phyloP scores from a whole-genome alignment of 1,140 invertebrate species.

The Homalodisca vitripennis region DNA sequence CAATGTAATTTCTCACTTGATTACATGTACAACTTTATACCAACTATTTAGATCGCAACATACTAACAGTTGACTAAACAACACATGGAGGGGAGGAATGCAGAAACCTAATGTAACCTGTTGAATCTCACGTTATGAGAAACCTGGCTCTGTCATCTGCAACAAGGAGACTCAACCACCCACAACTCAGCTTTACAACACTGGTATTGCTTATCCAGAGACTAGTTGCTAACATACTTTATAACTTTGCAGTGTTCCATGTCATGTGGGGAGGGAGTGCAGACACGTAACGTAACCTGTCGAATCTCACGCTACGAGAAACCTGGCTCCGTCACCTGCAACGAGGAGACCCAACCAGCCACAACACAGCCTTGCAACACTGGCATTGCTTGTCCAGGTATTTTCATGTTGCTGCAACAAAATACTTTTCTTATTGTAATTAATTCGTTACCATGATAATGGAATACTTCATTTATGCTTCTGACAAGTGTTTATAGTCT shows the following conservation, averaged over 20 bases:
- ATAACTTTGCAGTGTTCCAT: constrained; percentile 70
- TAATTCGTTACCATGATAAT: too few relatives aligned
- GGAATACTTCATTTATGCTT: too few relatives aligned
- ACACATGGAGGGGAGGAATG: constrained; percentile 80
- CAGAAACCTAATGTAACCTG: constrained; percentile 82
- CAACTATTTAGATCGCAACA: too few relatives aligned
- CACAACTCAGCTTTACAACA: constrained; percentile 57
- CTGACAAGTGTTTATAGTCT: too few relatives aligned
- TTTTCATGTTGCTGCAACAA: too few relatives aligned
- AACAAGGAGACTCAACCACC: constrained; percentile 36
- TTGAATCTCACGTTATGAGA: constrained; percentile 49
- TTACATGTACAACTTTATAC: too few relatives aligned
- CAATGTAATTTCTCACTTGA: too few relatives aligned
- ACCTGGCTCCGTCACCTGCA: constrained; percentile 32
- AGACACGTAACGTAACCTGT: constrained; percentile 80
- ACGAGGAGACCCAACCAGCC: constrained; percentile 36
- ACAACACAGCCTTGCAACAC: constrained; percentile 59
- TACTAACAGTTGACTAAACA: too few relatives aligned
- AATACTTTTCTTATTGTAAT: too few relatives aligned
- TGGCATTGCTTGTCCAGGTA: constrained; percentile 59
- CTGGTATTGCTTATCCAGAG: constrained; percentile 64
- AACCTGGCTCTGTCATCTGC: constrained; percentile 31
- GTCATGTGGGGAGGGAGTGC: constrained; percentile 79
- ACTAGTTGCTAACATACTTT: not conserved
- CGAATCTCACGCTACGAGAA: constrained; percentile 49